A percentile compares a stretch with the other conserved stretches of the same genome.
These are phyloP conservation scores for Sisor rabdophorus DNA, from an alignment of 2,113 vertebrate species.

Conservation along the genomic window DNA sequence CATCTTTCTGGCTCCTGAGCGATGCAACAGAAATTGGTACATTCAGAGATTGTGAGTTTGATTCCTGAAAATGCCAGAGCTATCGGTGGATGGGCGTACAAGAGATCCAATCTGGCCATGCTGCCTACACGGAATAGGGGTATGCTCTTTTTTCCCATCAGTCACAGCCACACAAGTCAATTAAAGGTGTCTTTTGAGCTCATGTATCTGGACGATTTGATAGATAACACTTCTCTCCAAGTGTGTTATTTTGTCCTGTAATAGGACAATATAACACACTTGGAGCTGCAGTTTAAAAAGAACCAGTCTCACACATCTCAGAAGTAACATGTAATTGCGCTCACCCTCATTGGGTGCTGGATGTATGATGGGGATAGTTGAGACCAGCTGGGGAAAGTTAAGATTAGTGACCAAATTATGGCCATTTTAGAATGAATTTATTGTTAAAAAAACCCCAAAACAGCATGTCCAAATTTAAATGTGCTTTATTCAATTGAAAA, in stretches of 20 bases:
- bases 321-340: background rate
- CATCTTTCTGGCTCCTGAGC: slow-evolving; percentile 51
- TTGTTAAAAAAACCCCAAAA: no score
- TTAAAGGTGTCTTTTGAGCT: background rate
- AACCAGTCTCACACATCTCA: background rate
- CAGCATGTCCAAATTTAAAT: background rate
- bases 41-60: background rate
- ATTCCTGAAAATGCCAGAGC: background rate
- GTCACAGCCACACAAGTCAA: background rate
- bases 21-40: background rate
- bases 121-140: background rate
- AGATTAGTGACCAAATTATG: background rate
- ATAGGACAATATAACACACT: no score
- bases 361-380: background rate
- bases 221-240: background rate
- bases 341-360: background rate
- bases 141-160: background rate
- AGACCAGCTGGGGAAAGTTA: background rate
- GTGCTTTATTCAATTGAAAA: background rate
- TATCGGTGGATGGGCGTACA: background rate
- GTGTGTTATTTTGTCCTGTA: background rate
- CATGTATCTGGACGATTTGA: background rate
- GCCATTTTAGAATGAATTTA: background rate
- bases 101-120: background rate
- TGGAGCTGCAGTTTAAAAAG: background rate